Evolutionary conservation across 1,140 invertebrate species (phyloP).

Genomic region (Dermatophagoides farinae): DNA sequence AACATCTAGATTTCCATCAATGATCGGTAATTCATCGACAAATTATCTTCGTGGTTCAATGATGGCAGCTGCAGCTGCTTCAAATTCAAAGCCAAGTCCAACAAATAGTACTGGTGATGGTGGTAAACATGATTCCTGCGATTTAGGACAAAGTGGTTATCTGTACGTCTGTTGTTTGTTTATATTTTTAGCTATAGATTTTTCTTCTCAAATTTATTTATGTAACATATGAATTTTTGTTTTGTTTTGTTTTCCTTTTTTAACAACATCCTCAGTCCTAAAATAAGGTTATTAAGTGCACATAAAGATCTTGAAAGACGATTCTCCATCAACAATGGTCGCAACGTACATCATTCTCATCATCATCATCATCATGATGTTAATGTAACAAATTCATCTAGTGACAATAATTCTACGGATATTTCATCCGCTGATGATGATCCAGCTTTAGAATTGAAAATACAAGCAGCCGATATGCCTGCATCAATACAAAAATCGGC

Average conservation of each 20-base stretch:
- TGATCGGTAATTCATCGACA: too few species aligned
- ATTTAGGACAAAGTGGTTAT: too few species aligned
- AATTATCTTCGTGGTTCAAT: too few species aligned
- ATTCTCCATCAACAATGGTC: constrained; percentile 3
- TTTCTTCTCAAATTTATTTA: too few species aligned
- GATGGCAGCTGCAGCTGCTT: too few species aligned
- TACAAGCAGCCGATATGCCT: constrained; percentile 23
- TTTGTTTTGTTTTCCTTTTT: neutral
- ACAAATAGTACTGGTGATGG: too few species aligned
- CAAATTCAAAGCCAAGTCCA: too few species aligned
- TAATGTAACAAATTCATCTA: neutral
- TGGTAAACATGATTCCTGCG: too few species aligned
- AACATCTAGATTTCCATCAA: neutral
- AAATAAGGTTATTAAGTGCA: constrained; percentile 8
- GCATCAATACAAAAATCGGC: constrained; percentile 21
- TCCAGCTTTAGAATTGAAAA: constrained; percentile 16
- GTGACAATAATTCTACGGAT: neutral
- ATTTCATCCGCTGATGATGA: constrained; percentile 2
- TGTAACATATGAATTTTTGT: too few species aligned
- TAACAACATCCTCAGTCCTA: constrained; percentile 1
- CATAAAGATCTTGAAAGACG: constrained; percentile 5
- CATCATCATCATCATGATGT: neutral
- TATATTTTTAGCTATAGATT: too few species aligned
- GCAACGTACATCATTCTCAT: too few species aligned
- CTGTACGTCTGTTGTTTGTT: too few species aligned